These are phyloP conservation scores for Hippoglossus hippoglossus DNA, from an alignment of 2,797 vertebrate genomes.

Conservation along the genomic window DNA sequence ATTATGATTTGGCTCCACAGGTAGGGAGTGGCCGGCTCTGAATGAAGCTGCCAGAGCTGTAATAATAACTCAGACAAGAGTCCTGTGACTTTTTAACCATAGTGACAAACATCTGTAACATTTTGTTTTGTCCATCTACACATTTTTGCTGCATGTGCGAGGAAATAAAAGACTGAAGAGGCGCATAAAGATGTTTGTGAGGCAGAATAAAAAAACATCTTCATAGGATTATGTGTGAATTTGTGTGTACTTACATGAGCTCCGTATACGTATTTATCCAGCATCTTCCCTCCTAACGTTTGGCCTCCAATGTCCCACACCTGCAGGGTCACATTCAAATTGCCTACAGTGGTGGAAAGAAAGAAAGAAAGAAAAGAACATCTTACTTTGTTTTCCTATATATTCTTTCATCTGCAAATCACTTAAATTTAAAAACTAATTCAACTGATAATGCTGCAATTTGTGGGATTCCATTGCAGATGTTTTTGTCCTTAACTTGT, in stretches of 20 bases:
- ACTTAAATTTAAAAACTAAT: neutral
- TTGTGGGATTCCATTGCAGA: conserved; percentile 34
- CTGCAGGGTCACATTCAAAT: conserved; percentile 96
- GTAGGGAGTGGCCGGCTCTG: conserved; percentile 43
- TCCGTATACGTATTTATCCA: conserved; percentile 99
- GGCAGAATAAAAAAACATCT: neutral
- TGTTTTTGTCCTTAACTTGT: conserved; percentile 39
- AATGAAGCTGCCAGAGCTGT: conserved; percentile 39
- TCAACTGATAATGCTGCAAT: conserved; percentile 6
- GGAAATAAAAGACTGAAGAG: conserved; percentile 1
- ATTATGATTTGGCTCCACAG: conserved; percentile 58
- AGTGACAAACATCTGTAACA: conserved; percentile 8
- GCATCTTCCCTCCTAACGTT: conserved; percentile 98
- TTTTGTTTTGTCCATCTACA: conserved; percentile 23
- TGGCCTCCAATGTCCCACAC: conserved; percentile 99
- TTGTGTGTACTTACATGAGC: conserved; percentile 86
- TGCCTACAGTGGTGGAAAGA: conserved; percentile 84
- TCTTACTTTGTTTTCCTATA: conserved; percentile 9
- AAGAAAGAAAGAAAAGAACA: neutral
- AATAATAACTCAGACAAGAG: conserved; percentile 56
- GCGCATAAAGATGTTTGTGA: conserved; percentile 9
- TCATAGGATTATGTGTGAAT: conserved; percentile 3
- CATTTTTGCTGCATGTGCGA: neutral
- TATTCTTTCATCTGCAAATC: conserved; percentile 15
- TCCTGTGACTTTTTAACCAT: conserved; percentile 18